phyloP scores from a whole-genome alignment of 1,140 invertebrate genomes.

The Bombus polaris region DNA sequence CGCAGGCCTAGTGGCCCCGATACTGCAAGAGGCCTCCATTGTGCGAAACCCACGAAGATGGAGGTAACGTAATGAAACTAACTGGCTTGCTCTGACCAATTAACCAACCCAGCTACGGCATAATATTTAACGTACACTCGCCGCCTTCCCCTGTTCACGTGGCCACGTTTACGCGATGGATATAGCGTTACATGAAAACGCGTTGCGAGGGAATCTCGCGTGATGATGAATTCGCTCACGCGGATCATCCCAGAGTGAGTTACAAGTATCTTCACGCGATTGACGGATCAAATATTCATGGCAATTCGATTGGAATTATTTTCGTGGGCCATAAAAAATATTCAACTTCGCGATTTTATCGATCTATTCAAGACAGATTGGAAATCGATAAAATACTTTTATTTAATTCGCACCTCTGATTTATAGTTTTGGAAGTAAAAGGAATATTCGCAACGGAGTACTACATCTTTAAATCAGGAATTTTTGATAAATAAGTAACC shows the following conservation, averaged over 20 bases:
- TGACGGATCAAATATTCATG: too few relatives aligned
- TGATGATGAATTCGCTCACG: slow-evolving; percentile 14
- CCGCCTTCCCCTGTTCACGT: slow-evolving; percentile 53
- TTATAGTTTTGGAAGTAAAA: too few relatives aligned
- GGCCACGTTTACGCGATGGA: slow-evolving; percentile 37
- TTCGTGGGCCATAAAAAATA: background rate
- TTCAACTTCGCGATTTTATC: too few relatives aligned
- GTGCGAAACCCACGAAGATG: slow-evolving; percentile 76
- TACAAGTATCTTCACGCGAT: background rate
- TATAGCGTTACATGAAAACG: slow-evolving; percentile 50
- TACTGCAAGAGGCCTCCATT: slow-evolving; percentile 71
- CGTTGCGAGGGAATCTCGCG: slow-evolving; percentile 2
- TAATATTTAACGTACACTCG: slow-evolving; percentile 72
- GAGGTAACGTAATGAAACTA: slow-evolving; percentile 80
- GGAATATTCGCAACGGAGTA: too few relatives aligned
- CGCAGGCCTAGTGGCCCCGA: slow-evolving; percentile 72
- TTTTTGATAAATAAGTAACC: too few relatives aligned
- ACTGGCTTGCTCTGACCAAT: slow-evolving; percentile 77
- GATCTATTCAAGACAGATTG: background rate
- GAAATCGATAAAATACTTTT: background rate
- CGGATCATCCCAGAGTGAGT: too few relatives aligned
- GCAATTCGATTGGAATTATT: background rate
- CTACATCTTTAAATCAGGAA: too few relatives aligned
- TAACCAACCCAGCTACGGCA: slow-evolving; percentile 72
- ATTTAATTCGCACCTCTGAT: background rate